These are phyloP conservation scores for Bilobella aurantiaca DNA, from an alignment of 1,140 invertebrate species.

Conservation along the genomic window DNA sequence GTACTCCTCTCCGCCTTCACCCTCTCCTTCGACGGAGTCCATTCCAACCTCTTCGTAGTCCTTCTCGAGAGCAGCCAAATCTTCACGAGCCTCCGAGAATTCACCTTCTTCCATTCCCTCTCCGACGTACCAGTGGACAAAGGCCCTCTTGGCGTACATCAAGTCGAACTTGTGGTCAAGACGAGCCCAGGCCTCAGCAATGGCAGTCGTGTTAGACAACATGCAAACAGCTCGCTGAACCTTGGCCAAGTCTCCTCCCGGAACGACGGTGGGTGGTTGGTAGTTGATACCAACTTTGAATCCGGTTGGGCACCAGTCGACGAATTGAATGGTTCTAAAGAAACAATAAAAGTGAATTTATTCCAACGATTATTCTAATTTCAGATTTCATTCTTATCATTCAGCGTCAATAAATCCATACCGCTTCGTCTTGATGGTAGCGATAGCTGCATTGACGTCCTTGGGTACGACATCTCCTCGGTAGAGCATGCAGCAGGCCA, in stretches of 20 bases:
- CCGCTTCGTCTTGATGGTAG: conserved; percentile 68
- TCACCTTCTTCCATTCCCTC: conserved; percentile 79
- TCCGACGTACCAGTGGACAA: conserved; percentile 48
- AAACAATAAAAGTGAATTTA: neutral
- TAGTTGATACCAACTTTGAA: conserved; percentile 56
- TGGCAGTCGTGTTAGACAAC: conserved; percentile 74
- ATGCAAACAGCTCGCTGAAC: conserved; percentile 57
- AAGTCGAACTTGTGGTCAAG: conserved; percentile 58
- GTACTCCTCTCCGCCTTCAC: conserved; percentile 39
- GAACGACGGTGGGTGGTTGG: conserved; percentile 63
- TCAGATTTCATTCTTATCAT: too few relatives aligned
- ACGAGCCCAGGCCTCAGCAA: conserved; percentile 67
- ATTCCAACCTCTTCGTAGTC: conserved; percentile 73
- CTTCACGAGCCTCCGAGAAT: conserved; percentile 75
- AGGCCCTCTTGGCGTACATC: conserved; percentile 51
- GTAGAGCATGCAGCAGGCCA: conserved; percentile 78
- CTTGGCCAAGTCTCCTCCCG: conserved; percentile 64
- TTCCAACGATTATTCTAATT: too few relatives aligned
- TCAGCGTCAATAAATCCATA: too few relatives aligned
- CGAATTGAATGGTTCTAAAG: conserved; percentile 55
- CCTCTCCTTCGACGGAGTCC: conserved; percentile 46
- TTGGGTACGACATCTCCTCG: conserved; percentile 67
- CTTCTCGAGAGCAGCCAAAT: conserved; percentile 70
- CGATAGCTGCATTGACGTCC: conserved; percentile 76
- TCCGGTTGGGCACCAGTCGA: conserved; percentile 71